phyloP scores from a whole-genome alignment of 2,888 invertebrate species.

The Aleiodes leptofemur region DNA sequence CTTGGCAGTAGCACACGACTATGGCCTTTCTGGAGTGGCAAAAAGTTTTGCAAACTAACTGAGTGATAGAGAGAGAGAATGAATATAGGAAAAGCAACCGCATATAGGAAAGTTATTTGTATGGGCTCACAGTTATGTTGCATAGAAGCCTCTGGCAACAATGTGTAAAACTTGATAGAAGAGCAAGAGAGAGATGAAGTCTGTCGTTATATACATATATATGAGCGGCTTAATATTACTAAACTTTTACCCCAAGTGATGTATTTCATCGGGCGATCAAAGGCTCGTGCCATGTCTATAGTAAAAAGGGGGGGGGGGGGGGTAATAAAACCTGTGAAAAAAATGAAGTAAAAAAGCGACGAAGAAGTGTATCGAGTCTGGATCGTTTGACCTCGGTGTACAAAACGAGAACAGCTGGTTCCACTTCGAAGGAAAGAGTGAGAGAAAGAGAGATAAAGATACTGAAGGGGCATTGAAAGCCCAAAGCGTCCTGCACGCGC shows the following conservation, averaged over 20 bases:
- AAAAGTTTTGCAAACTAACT: conserved; percentile 29
- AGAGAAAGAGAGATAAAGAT: conserved; percentile 40
- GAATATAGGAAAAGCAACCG: background rate
- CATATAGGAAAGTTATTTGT: conserved; percentile 33
- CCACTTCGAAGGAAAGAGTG: conserved; percentile 30
- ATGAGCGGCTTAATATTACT: conserved; percentile 34
- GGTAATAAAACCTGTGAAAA: conserved; percentile 30
- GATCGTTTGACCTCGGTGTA: conserved; percentile 17
- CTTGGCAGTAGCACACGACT: conserved; percentile 23
- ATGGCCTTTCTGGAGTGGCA: conserved; percentile 7
- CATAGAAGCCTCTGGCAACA: conserved; percentile 12
- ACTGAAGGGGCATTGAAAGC: conserved; percentile 46
- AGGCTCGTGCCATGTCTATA: conserved; percentile 25
- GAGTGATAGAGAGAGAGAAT: conserved; percentile 4
- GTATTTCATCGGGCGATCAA: conserved; percentile 44
- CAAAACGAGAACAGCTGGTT: conserved; percentile 45
- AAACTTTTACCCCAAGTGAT: conserved; percentile 42
- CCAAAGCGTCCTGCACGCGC: conserved; percentile 50
- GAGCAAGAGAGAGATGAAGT: conserved; percentile 4
- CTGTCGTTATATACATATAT: conserved; percentile 16
- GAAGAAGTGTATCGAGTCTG: conserved; percentile 26
- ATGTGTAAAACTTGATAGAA: conserved; percentile 12
- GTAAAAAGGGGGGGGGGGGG: background rate
- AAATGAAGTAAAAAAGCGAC: background rate
- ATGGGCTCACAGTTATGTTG: conserved; percentile 28